Percentiles rank a stretch among this genome's conserved stretches.
Conservation (phyloP, 2,888 invertebrate genomes). For the Nebria brevicollis region DNA sequence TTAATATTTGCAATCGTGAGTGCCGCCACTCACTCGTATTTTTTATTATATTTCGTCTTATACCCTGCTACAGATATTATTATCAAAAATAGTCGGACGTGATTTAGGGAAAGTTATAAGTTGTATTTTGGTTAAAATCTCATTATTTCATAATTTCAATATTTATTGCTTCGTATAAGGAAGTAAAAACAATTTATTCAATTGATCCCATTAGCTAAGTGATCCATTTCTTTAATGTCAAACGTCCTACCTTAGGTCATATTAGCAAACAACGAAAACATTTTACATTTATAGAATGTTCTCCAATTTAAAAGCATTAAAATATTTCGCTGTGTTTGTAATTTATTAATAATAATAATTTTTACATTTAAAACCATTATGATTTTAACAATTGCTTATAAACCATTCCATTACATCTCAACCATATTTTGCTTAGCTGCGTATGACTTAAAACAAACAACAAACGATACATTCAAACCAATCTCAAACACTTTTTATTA, state of each 20-base stretch:
- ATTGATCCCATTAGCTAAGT: not conserved
- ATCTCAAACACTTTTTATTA: not conserved
- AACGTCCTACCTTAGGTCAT: not conserved
- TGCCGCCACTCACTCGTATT: no score
- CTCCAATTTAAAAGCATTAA: no score
- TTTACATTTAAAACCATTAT: not conserved
- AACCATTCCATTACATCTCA: not conserved
- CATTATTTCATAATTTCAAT: not conserved
- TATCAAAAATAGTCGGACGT: no score
- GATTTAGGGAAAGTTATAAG: no score
- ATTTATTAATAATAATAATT: no score
- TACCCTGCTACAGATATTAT: no score
- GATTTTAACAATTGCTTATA: not conserved
- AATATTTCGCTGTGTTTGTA: no score
- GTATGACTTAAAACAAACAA: not conserved
- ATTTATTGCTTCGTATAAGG: no score
- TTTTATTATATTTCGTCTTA: no score
- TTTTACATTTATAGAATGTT: no score
- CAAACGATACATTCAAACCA: not conserved
- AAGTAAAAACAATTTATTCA: no score
- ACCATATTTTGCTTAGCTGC: not conserved
- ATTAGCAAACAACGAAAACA: not conserved
- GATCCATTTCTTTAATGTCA: not conserved
- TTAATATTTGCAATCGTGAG: no score
- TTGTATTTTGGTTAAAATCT: not conserved